Conservation (phyloP, 2,888 invertebrate species). For the Buathra laborator region DNA sequence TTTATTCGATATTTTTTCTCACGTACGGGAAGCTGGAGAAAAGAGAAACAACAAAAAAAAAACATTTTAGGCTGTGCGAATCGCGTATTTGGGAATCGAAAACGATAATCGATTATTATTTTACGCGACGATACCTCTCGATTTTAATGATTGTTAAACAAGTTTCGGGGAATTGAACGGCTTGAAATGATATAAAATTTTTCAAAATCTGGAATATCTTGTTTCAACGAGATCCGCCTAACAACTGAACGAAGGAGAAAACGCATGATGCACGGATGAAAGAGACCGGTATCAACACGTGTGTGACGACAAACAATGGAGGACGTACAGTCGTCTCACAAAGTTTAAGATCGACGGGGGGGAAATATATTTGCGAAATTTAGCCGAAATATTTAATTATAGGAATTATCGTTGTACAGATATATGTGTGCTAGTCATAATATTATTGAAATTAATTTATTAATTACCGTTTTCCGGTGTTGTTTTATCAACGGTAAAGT, state of each 20-base stretch:
- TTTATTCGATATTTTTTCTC: neutral
- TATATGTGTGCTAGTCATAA: no score
- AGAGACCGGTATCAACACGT: conserved; percentile 1
- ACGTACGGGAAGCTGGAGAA: neutral
- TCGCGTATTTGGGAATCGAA: neutral
- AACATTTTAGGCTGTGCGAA: neutral
- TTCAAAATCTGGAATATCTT: neutral
- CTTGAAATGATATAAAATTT: neutral
- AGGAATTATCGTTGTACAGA: no score
- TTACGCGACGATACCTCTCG: neutral
- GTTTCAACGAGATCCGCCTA: neutral
- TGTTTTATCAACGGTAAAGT: neutral
- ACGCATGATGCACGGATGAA: neutral
- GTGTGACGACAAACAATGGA: neutral
- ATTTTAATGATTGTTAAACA: no score
- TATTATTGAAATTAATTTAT: no score
- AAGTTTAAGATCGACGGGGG: neutral
- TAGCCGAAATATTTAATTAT: no score
- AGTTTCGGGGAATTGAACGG: neutral
- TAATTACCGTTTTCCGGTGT: no score
- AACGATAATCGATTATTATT: neutral
- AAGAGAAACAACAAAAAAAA: neutral
- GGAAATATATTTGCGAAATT: no score
- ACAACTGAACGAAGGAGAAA: neutral
- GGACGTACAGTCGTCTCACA: neutral